Conservation (phyloP, 2,113 vertebrate genomes). For the Symphodus melops region DNA sequence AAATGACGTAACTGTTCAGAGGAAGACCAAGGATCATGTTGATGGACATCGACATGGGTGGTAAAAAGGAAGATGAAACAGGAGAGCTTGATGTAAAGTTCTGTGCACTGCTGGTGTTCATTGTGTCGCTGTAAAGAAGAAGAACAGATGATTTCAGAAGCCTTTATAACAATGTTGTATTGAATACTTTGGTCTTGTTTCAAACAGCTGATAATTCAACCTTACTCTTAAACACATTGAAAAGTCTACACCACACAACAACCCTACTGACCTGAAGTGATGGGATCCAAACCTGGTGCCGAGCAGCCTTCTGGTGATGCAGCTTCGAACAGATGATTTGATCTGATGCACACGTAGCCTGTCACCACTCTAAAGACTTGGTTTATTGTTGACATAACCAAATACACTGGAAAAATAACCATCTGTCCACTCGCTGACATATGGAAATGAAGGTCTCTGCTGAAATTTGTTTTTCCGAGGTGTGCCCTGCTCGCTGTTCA, state of each 20-base stretch:
- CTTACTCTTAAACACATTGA: too few species aligned
- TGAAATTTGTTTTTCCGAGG: too few species aligned
- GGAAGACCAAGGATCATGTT: background rate
- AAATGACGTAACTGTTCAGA: background rate
- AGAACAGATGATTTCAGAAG: background rate
- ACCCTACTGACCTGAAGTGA: too few species aligned
- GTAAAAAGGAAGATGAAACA: too few species aligned
- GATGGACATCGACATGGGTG: background rate
- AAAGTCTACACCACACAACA: too few species aligned
- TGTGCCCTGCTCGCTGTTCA: too few species aligned
- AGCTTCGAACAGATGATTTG: too few species aligned
- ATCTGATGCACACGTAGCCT: too few species aligned
- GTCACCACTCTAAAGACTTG: background rate
- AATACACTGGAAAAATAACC: background rate
- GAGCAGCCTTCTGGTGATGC: background rate
- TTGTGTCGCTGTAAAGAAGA: background rate
- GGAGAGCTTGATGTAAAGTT: background rate
- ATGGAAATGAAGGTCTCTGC: background rate
- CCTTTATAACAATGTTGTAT: too few species aligned
- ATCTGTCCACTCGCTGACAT: background rate
- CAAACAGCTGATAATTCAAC: too few species aligned
- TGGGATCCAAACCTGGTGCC: background rate
- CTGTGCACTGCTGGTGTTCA: background rate
- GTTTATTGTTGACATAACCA: background rate
- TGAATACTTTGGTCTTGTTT: too few species aligned